Conservation (phyloP, 2,113 vertebrate genomes). For the western clawed frog (Xenopus tropicalis) region UCB_Xtro_10.0 CM004452.2:31892501-31893000, state of each 20-base stretch:
- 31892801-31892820: neutral
- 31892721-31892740: no score
- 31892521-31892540: no score
- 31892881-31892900: neutral
- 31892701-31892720: no score
- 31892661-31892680: no score
- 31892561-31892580: no score
- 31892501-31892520: no score
- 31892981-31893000: conserved; percentile 87
- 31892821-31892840: neutral
- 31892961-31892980: conserved; percentile 84
- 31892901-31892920: conserved; percentile 22
- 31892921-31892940: conserved; percentile 83
- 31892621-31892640: no score
- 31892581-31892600: no score
- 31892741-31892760: neutral
- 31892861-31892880: neutral
- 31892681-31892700: no score
- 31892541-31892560: no score
- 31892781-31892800: neutral
- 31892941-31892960: conserved; percentile 82
- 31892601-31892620: no score
- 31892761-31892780: neutral
- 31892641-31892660: no score
- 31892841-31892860: fast-evolving